phyloP scores from a whole-genome alignment of 2,113 vertebrate genomes.

The Hucho hucho region DNA sequence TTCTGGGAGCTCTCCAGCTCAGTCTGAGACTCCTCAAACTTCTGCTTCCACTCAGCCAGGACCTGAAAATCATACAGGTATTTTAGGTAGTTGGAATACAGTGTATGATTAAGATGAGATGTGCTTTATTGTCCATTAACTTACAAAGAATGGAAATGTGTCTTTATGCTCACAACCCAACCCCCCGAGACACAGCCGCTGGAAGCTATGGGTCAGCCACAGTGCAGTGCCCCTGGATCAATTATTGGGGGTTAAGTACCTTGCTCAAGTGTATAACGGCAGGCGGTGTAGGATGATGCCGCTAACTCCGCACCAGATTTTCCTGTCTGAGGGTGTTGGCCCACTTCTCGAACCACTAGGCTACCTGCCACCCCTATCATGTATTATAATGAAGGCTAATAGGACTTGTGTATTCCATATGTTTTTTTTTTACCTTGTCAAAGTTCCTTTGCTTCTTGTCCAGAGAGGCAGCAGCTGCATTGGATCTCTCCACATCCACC shows the following conservation, averaged over 20 bases:
- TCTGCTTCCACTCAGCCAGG: conserved; percentile 68
- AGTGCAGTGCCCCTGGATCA: too few species aligned
- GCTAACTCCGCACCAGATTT: too few species aligned
- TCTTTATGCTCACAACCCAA: neutral
- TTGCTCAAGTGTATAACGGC: neutral
- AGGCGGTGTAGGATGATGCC: neutral
- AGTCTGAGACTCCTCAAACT: conserved; percentile 25
- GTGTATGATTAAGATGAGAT: neutral
- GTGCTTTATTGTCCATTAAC: too few species aligned
- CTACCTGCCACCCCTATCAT: too few species aligned
- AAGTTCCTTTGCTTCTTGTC: conserved; percentile 87
- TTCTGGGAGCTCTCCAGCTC: conserved; percentile 55
- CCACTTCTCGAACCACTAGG: too few species aligned
- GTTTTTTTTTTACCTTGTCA: conserved; percentile 68
- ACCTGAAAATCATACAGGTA: conserved; percentile 35
- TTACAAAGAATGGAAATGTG: neutral
- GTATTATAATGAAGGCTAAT: too few species aligned
- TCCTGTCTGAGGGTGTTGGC: too few species aligned
- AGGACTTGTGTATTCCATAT: too few species aligned
- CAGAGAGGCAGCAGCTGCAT: conserved; percentile 71
- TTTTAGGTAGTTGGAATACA: neutral
- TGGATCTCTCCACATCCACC: conserved; percentile 81
- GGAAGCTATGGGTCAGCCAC: too few species aligned
- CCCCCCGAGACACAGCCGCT: neutral
- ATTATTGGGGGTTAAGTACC: neutral